Conservation (phyloP, 2,113 vertebrate genomes). For the Chitala chitala region DNA sequence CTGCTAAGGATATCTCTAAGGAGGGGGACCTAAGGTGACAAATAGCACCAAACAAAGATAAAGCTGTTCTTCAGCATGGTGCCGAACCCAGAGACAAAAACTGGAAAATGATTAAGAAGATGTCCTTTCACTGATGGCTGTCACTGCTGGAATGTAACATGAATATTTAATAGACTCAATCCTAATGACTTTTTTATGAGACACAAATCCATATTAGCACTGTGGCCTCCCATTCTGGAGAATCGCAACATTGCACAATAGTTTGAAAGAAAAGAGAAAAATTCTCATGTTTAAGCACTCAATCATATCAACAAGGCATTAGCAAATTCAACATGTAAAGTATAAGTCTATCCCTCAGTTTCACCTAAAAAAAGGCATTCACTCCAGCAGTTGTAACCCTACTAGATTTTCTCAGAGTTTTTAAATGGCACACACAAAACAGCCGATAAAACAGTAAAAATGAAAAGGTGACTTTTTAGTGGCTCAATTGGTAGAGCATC, state of each 20-base stretch:
- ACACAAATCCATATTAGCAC: conserved; percentile 33
- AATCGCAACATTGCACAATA: neutral
- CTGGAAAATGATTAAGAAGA: neutral
- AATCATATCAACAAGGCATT: neutral
- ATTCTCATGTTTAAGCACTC: neutral
- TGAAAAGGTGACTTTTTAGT: too few relatives aligned
- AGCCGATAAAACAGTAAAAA: too few relatives aligned
- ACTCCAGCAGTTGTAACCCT: neutral
- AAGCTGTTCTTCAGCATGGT: neutral
- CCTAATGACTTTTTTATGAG: conserved; percentile 40
- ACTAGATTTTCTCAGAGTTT: too few relatives aligned
- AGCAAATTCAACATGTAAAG: neutral
- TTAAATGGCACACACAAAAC: neutral
- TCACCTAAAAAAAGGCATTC: neutral
- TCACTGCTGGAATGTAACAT: conserved; percentile 22
- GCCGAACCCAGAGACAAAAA: neutral
- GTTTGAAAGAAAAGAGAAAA: neutral
- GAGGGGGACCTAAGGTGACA: neutral
- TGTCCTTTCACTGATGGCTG: conserved; percentile 8
- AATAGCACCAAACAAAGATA: neutral
- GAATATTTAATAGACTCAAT: conserved; percentile 39
- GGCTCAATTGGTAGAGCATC: too few relatives aligned
- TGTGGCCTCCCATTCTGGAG: neutral
- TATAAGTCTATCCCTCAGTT: neutral
- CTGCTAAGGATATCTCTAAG: too few relatives aligned